These are phyloP conservation scores for Andrena minutula DNA, from an alignment of 2,888 invertebrate genomes.

Conservation along the genomic window DNA sequence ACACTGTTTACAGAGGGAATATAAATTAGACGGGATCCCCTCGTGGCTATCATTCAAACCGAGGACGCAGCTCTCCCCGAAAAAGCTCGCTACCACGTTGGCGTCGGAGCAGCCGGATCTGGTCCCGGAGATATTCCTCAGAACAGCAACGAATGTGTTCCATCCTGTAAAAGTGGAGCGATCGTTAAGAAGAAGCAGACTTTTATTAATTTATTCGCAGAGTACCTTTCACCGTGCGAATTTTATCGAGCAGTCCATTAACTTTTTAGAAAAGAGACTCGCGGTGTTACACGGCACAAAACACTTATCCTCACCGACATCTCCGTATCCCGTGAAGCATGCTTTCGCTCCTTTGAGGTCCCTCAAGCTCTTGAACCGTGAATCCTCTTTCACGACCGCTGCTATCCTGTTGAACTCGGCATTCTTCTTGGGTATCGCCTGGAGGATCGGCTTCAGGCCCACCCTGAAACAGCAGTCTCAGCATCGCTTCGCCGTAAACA, in stretches of 20 bases:
- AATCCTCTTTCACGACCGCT: conserved; percentile 88
- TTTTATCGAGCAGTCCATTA: background rate
- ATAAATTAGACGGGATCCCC: conserved; percentile 69
- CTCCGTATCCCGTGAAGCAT: conserved; percentile 93
- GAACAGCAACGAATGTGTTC: conserved; percentile 77
- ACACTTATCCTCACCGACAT: conserved; percentile 86
- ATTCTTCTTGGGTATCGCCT: conserved; percentile 87
- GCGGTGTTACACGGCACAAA: background rate
- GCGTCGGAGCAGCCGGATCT: conserved; percentile 79
- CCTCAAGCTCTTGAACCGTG: conserved; percentile 87
- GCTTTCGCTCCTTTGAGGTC: conserved; percentile 91
- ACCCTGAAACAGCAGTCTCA: conserved; percentile 83
- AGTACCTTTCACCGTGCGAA: too few species aligned
- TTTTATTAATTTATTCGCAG: background rate
- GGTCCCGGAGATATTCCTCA: conserved; percentile 71
- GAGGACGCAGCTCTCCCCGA: conserved; percentile 88
- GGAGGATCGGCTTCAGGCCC: conserved; percentile 87
- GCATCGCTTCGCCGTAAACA: background rate
- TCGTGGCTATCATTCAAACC: conserved; percentile 53
- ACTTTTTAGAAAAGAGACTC: too few species aligned
- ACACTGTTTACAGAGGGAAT: conserved; percentile 72
- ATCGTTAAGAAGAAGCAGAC: background rate
- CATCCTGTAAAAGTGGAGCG: conserved; percentile 73
- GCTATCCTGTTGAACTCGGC: conserved; percentile 88
- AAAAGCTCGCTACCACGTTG: conserved; percentile 87